Conservation (phyloP, 2,113 vertebrate genomes). For the Brienomyrus longianalis region DNA sequence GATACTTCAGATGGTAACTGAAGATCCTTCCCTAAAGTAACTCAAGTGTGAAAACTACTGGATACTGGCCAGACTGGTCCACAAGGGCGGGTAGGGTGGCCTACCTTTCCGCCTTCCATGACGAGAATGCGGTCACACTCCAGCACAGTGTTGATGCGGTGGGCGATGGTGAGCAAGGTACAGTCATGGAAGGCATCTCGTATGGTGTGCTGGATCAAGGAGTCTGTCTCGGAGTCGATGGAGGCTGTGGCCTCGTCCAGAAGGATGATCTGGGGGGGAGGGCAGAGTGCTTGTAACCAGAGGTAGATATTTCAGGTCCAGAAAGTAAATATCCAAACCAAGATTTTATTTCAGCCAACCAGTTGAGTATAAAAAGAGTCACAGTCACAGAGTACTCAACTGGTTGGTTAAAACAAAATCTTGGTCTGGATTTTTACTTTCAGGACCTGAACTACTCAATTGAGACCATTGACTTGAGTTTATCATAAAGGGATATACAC, state of each 20-base stretch:
- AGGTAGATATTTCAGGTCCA: not conserved
- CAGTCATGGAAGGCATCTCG: constrained; percentile 64
- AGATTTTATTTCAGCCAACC: not conserved
- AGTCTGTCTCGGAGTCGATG: constrained; percentile 72
- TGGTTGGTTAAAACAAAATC: not conserved
- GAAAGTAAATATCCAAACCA: not conserved
- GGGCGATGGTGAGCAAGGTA: constrained; percentile 73
- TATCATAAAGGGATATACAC: not conserved
- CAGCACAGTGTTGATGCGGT: constrained; percentile 71
- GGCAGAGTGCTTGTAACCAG: not conserved
- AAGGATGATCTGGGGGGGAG: constrained; percentile 64
- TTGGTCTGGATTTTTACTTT: not conserved
- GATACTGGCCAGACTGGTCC: not conserved
- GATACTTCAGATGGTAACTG: not conserved
- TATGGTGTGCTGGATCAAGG: constrained; percentile 68
- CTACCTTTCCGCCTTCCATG: constrained; percentile 71
- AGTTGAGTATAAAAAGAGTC: not conserved
- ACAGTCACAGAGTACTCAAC: not conserved
- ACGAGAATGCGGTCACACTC: constrained; percentile 67
- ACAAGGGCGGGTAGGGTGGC: not conserved
- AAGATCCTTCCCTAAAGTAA: not conserved
- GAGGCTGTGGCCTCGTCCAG: constrained; percentile 79
- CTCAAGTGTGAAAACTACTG: not conserved
- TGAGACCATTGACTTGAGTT: not conserved
- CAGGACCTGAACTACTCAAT: not conserved